Percentiles rank a stretch among this genome's conserved stretches.
Conservation (phyloP, 2,888 invertebrate genomes). For the Diaprepes abbreviatus region DNA sequence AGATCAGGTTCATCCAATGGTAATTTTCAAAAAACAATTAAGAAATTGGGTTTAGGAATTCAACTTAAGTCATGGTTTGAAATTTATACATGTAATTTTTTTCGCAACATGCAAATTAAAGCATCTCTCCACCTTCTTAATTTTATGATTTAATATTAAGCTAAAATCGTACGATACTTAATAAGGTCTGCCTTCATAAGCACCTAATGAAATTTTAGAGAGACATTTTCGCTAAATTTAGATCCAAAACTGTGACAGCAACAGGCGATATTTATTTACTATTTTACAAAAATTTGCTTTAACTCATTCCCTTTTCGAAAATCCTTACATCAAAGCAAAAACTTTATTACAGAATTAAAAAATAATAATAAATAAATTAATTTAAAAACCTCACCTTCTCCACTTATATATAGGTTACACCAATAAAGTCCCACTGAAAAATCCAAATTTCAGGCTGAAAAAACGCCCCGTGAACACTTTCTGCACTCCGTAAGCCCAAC, state of each 20-base stretch:
- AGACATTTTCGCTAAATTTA: conserved; percentile 11
- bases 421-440: conserved; percentile 21
- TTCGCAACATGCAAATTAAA: no score
- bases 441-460: conserved; percentile 28
- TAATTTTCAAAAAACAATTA: no score
- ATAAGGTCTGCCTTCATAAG: neutral
- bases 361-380: neutral
- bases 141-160: no score
- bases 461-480: conserved; percentile 18
- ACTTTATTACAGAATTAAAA: neutral
- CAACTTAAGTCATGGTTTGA: no score
- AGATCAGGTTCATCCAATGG: no score
- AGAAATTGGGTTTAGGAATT: no score
- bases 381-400: conserved; percentile 8
- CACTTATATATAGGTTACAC: neutral
- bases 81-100: no score
- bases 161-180: neutral
- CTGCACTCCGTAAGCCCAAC: neutral
- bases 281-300: neutral
- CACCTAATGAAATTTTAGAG: neutral
- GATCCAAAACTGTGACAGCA: conserved; percentile 11
- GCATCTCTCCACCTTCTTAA: no score
- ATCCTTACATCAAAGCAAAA: neutral
- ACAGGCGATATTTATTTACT: conserved; percentile 11
- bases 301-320: neutral